Conservation (phyloP, 2,113 vertebrate species). For the Cynoglossus semilaevis region DNA sequence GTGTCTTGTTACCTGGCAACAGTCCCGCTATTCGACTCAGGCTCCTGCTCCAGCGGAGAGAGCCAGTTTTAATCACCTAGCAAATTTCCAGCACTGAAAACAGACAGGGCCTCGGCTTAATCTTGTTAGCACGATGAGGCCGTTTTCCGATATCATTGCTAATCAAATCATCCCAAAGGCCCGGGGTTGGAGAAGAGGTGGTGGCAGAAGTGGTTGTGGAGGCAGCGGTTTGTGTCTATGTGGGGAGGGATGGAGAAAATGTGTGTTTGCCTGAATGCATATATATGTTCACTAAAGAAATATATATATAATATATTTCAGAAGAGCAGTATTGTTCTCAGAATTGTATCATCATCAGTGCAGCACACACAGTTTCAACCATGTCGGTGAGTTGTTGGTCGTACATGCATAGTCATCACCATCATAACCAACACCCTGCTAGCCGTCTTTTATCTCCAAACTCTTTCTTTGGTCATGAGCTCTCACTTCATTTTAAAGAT, state of each 20-base stretch:
- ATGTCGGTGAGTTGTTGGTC: conserved; percentile 1
- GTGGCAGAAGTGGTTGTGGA: conserved; percentile 35
- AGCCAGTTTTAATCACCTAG: conserved; percentile 81
- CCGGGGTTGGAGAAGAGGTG: conserved; percentile 29
- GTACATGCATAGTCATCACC: conserved; percentile 27
- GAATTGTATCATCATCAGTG: conserved; percentile 27
- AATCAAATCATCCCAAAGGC: conserved; percentile 85
- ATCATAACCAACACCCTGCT: conserved; percentile 24
- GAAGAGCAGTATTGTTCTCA: conserved; percentile 1
- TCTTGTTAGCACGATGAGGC: conserved; percentile 87
- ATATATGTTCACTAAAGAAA: not conserved
- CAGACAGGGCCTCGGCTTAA: conserved; percentile 84
- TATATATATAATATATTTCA: no score
- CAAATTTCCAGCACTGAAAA: conserved; percentile 81
- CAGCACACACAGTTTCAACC: conserved; percentile 10
- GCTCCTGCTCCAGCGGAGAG: conserved; percentile 74
- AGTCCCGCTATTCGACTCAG: conserved; percentile 70
- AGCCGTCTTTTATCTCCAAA: conserved; percentile 29
- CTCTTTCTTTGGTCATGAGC: conserved; percentile 59
- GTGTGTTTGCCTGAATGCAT: conserved; percentile 42
- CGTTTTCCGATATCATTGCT: conserved; percentile 87
- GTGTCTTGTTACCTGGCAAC: conserved; percentile 85
- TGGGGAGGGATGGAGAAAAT: conserved; percentile 25
- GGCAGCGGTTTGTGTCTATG: conserved; percentile 49
- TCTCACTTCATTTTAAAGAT: conserved; percentile 73